Evolutionary conservation across 2,888 invertebrate genomes (phyloP).

Genomic region (Caradrina kadenii): DNA sequence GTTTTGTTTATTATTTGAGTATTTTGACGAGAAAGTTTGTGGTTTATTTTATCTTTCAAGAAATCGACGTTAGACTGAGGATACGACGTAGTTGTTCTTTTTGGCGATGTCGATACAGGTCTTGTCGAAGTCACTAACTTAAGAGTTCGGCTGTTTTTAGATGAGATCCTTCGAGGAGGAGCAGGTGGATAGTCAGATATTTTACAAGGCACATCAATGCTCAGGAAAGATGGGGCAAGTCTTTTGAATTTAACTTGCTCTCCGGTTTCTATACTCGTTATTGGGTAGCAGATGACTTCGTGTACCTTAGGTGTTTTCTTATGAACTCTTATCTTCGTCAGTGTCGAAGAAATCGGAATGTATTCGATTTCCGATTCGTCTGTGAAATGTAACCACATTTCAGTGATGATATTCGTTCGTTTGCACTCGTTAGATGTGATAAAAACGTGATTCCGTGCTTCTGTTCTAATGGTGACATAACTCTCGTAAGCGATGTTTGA

Average conservation of each 20-base stretch:
- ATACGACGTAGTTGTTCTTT: conserved; percentile 74
- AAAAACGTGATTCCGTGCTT: conserved; percentile 83
- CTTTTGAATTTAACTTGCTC: conserved; percentile 88
- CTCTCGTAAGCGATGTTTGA: conserved; percentile 75
- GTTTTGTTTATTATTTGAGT: conserved; percentile 79
- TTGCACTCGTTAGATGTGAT: conserved; percentile 80
- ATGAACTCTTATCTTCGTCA: conserved; percentile 95
- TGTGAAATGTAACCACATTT: conserved; percentile 90
- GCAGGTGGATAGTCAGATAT: conserved; percentile 91
- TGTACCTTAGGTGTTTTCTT: conserved; percentile 90
- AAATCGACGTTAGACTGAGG: conserved; percentile 90
- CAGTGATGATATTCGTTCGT: conserved; percentile 70
- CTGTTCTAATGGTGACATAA: conserved; percentile 79
- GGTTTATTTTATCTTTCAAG: conserved; percentile 91
- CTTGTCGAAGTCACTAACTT: conserved; percentile 91
- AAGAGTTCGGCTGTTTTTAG: conserved; percentile 93
- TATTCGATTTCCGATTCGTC: conserved; percentile 95
- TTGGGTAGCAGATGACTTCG: conserved; percentile 92
- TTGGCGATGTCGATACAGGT: conserved; percentile 81
- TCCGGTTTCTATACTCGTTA: conserved; percentile 82
- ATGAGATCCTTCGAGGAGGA: conserved; percentile 94
- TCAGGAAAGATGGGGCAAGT: conserved; percentile 90
- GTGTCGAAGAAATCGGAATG: conserved; percentile 94
- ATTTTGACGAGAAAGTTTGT: conserved; percentile 89
- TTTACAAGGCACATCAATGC: conserved; percentile 75